Evolutionary conservation across 2,113 vertebrate species (phyloP), one percentile per base, ranked within the genome.

Genomic region (Drymodes brunneopygia): DNA sequence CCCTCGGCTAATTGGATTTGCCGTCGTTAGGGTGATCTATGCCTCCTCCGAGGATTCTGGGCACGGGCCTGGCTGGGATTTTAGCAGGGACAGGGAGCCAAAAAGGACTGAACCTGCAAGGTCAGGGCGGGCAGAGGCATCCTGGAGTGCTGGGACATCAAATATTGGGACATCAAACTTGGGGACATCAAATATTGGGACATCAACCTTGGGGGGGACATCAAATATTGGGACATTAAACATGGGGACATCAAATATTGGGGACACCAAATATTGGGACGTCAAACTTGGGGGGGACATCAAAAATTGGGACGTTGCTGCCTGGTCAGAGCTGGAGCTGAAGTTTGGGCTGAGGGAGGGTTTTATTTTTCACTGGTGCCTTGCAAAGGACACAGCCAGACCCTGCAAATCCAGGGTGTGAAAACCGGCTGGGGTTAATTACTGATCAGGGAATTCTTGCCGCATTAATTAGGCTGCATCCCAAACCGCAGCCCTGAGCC

Each of bases 1-100:
- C 88, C 86, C 93, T n/a, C 11, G n/a, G 50, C 61, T 95, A 96
- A 97, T 95, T 96, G 94, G 86, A 92, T 97, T 96, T 93, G 67
- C 85, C 7, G 1, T 87, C 54, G 2, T 88, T 56, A 45, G 75
- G 27, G 78, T 75, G 64, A 93, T 85, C 88, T 56, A 6, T 94
- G 93, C 48, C 77, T 73, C 47, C 57, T 90, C 44, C 82, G 53
- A 24, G 79, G 15, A 70, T 35, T 83, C 90, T 40, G 29, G 35
- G 54, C 50, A 13, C 1, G 7, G 72, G 35, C 50, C 83, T 10
- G 8, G 60, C 67, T 77, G 90, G 38, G 87, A n/a, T 64, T 65
- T 36, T 0, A 2, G 42, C 31, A 1, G 45, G 38, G 65, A 36
- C 2, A 7, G 3, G 62, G 54, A 96, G 57, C 87, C 61, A 44